phyloP scores from a whole-genome alignment of 1,140 invertebrate genomes.

The Conus betulinus region DNA sequence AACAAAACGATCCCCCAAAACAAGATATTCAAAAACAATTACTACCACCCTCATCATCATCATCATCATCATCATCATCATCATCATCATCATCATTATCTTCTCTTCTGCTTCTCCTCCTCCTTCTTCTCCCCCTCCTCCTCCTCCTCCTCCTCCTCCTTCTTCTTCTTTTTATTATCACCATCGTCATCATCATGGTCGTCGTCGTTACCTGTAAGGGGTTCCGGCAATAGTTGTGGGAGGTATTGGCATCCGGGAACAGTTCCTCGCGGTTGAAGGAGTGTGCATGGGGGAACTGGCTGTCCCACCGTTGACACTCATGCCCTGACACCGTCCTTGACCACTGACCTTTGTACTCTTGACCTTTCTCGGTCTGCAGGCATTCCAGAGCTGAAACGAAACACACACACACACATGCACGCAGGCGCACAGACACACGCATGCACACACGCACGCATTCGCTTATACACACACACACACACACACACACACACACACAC shows the following conservation, averaged over 20 bases:
- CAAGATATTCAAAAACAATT: too few species aligned
- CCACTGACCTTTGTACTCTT: slow-evolving; percentile 28
- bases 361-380: slow-evolving; percentile 2
- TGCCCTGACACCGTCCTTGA: background rate
- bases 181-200: background rate
- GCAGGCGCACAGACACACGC: slow-evolving; percentile 1
- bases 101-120: background rate
- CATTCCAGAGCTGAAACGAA: slow-evolving; percentile 13
- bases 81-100: background rate
- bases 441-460: background rate
- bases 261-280: background rate
- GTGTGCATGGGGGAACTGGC: background rate
- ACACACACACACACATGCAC: background rate
- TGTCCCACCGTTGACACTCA: slow-evolving; percentile 19
- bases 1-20: too few species aligned
- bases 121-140: too few species aligned
- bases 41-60: too few species aligned
- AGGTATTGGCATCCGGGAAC: background rate
- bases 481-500: background rate
- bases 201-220: background rate
- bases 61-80: too few species aligned
- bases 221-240: slow-evolving; percentile 17
- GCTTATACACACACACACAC: slow-evolving; percentile 4
- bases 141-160: too few species aligned
- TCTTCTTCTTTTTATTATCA: background rate